Evolutionary conservation across 2,888 invertebrate genomes (phyloP).

Genomic region (Calliopum simillimum): DNA sequence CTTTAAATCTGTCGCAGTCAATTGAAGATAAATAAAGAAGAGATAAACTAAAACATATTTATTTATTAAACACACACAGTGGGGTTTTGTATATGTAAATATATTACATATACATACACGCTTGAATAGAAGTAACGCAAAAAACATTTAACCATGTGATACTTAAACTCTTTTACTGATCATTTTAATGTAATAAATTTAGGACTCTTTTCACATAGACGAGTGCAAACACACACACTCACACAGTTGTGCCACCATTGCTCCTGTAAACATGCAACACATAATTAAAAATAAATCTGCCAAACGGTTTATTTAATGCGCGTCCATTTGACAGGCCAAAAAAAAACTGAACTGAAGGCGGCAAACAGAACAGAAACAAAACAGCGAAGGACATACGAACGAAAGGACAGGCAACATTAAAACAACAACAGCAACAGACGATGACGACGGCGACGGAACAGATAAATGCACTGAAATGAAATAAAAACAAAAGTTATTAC

Average conservation of each 20-base stretch:
- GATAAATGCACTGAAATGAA: conserved; percentile 18
- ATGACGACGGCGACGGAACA: neutral
- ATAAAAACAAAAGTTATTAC: conserved; percentile 25
- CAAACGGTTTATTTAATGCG: conserved; percentile 18
- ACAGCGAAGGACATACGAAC: neutral
- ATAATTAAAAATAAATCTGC: conserved; percentile 28
- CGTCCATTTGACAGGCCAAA: conserved; percentile 11
- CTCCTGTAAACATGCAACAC: neutral
- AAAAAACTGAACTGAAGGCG: neutral
- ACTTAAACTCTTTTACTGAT: conserved; percentile 3
- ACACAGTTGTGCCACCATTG: neutral
- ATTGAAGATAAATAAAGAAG: too few species aligned
- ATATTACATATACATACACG: too few species aligned
- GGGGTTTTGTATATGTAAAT: too few species aligned
- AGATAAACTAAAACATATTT: too few species aligned
- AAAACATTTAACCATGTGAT: neutral
- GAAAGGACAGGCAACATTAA: neutral
- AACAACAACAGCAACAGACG: conserved; percentile 2
- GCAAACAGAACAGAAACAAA: neutral
- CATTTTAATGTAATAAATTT: conserved; percentile 12
- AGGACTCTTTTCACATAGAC: neutral
- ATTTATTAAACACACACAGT: too few species aligned
- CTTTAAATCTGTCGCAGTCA: too few species aligned
- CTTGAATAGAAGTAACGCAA: neutral
- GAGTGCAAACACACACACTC: neutral